Evolutionary conservation across 2,888 invertebrate genomes (phyloP).

Genomic region (Carpatolechia fugitivella): DNA sequence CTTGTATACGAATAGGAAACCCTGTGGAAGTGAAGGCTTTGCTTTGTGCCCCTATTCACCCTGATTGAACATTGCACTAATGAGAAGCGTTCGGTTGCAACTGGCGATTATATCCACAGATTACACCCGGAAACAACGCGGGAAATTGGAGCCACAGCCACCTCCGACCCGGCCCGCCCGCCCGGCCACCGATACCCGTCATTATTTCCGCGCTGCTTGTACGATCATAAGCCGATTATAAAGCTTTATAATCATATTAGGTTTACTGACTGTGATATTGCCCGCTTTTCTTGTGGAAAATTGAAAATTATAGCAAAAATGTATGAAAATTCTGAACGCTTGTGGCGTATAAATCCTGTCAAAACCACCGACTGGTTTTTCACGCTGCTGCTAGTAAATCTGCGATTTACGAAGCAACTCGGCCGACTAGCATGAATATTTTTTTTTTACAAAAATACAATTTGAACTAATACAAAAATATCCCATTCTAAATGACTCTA

Average conservation of each 20-base stretch:
- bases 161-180: background rate
- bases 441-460: too few species aligned
- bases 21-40: conserved; percentile 36
- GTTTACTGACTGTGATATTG: conserved; percentile 1
- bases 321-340: too few species aligned
- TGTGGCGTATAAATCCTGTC: too few species aligned
- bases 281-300: background rate
- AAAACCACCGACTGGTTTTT: too few species aligned
- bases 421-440: too few species aligned
- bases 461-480: background rate
- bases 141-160: conserved; percentile 46
- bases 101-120: conserved; percentile 68
- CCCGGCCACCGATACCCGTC: conserved; percentile 6
- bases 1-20: conserved; percentile 20
- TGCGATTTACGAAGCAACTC: too few species aligned
- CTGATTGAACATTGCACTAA: conserved; percentile 77
- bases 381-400: too few species aligned
- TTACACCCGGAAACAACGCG: conserved; percentile 60
- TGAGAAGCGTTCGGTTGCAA: conserved; percentile 73
- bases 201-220: conserved; percentile 6
- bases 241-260: background rate
- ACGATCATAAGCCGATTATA: conserved; percentile 12
- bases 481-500: background rate
- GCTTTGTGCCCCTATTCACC: conserved; percentile 42
- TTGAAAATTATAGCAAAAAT: background rate